A percentile compares a stretch with the other conserved stretches of the same genome.
phyloP scores from a whole-genome alignment of 2,113 vertebrate species.

The Nansenia antarctica region DNA sequence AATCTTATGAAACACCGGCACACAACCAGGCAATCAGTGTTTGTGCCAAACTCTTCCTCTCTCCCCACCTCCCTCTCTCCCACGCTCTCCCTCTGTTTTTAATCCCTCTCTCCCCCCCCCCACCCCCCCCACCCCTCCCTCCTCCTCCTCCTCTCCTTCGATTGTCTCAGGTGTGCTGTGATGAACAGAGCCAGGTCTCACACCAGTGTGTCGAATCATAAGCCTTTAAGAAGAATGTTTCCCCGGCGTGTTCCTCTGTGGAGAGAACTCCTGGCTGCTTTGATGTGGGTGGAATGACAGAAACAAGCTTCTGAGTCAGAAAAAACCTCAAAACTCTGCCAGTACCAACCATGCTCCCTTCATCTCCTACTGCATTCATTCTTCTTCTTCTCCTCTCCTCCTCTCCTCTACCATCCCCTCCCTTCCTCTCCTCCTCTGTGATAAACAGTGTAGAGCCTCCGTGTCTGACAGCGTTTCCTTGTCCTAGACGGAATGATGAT shows the following conservation, averaged over 20 bases:
- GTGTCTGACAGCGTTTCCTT: not conserved
- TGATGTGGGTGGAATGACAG: not conserved
- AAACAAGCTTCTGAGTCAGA: not conserved
- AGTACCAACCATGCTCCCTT: not conserved
- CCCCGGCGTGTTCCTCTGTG: not conserved
- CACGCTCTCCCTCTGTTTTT: no score
- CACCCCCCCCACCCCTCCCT: no score
- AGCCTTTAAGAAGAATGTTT: not conserved
- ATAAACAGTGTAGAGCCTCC: not conserved
- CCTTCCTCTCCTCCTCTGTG: not conserved
- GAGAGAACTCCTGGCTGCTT: not conserved
- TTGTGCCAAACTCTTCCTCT: not conserved
- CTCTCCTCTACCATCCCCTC: not conserved
- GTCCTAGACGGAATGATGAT: not conserved
- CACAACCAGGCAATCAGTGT: no score
- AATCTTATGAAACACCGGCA: no score
- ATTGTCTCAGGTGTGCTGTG: not conserved
- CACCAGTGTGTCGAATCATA: not conserved
- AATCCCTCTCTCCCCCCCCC: not conserved
- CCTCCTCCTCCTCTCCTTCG: not conserved
- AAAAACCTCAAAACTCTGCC: not conserved
- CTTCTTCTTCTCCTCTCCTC: not conserved
- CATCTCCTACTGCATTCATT: not conserved
- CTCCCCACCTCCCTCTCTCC: conserved; percentile 2
- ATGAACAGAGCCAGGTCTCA: not conserved